Base-by-base conservation (phyloP, 2,797 vertebrate species). In the Mionectes olivaceus region DNA sequence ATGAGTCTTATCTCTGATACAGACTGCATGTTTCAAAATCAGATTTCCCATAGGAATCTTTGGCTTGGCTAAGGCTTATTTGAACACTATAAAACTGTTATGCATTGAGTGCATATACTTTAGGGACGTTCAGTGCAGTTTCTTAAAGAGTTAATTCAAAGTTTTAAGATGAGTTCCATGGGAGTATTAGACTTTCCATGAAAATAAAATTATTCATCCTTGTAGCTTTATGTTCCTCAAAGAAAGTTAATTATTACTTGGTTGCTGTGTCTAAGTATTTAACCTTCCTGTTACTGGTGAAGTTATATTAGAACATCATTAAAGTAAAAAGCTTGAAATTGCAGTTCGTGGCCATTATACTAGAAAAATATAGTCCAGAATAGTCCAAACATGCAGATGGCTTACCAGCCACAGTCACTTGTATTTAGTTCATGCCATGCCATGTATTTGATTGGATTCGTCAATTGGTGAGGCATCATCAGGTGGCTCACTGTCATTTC, bases 121-220 rank as follows among this genome's bases (percentile, higher is more conserved):
- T 28, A 75, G 70, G 80, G 46, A 59, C 13, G 28, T 71, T 65
- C 44, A 41, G 12, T 67, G 33, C 60, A 68, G 68, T 73, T 96
- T 95, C 13, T 10, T 47, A 83, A 96, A 90, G 49, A 77, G 75
- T 90, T 95, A 92, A 94, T 92, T 97, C 55, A 90, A 91, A 80
- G 61, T 93, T 88, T 63, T 87, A 74, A 60, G 55, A 89, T 91
- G 83, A 94, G 89, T 95, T 89, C 63, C 2, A 13, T 80, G 50
- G 81, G 24, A 95, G 67, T 69, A 61, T 76, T 93, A 59, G 61
- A 35, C 68, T 93, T 96, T 43, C 94, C 57, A 70, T 83, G 90
- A 94, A 94, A 81, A 85, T 69, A 77, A 82, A 92, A 90, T 93
- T 96, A 94, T 49, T 94, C 89, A 87, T 94, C 52, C 64, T 90